A percentile compares a stretch with the other conserved stretches of the same genome.
Evolutionary conservation across 2,113 vertebrate genomes (phyloP).

Genomic region (Cepphus grylle): DNA sequence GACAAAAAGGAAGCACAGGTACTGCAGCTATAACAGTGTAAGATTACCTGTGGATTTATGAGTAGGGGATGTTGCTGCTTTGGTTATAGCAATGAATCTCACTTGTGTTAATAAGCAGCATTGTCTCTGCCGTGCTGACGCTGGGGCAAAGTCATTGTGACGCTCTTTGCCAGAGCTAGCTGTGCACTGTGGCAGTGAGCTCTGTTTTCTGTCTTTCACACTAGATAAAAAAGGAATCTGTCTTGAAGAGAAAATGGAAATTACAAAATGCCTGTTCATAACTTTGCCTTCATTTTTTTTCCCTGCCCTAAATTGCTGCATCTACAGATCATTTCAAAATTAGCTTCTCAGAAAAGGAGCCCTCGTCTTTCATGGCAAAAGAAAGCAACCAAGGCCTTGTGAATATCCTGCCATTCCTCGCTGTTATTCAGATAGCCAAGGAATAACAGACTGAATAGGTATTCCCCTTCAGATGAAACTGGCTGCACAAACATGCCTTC

Average conservation of each 20-base stretch:
- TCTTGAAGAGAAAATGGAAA: not conserved
- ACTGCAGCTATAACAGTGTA: not conserved
- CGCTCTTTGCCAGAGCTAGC: not conserved
- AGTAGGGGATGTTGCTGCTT: not conserved
- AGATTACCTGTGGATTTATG: constrained; percentile 49
- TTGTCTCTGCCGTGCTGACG: not conserved
- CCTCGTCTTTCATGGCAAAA: not conserved
- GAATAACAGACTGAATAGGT: not conserved
- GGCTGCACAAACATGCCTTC: not conserved
- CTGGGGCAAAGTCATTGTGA: not conserved
- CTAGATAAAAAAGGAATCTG: not conserved
- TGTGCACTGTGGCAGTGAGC: not conserved
- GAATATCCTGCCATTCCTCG: not conserved
- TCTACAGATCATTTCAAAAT: not conserved
- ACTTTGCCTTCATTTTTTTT: not conserved
- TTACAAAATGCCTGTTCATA: not conserved
- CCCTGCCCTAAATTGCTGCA: not conserved
- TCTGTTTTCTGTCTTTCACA: not conserved
- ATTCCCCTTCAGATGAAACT: not conserved
- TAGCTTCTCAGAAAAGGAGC: not conserved
- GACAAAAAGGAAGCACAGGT: not conserved
- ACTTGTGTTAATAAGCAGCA: not conserved
- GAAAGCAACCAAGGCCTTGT: not conserved
- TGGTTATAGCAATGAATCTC: constrained; percentile 18
- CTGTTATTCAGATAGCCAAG: not conserved